Evolutionary conservation across 2,113 vertebrate genomes (phyloP), one percentile per base, ranked within the genome.

Genomic region (Notarius quadriscutis): DNA sequence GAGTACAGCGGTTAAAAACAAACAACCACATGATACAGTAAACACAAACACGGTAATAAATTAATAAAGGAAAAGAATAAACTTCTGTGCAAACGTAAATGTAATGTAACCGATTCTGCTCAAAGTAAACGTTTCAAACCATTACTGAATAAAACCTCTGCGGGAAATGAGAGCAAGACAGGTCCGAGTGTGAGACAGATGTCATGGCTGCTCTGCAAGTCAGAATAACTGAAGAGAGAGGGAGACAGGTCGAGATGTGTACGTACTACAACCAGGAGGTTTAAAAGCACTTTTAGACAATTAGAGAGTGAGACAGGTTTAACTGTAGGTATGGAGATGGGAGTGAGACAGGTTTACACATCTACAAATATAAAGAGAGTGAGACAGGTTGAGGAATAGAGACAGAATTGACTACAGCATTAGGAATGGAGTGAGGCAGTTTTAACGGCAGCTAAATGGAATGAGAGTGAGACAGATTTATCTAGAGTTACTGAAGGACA

Each of bases 71-170:
- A 87, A 78, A 53, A 94, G 91, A 88, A 94, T 91, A 89, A 67
- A 4, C 25, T 87, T 86, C 90, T 97, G 95, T 96, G 96, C 95
- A 96, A 96, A 95, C 95, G 91, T 90, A 89, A 94, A 41, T 41
- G 41, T 41, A 93, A 94, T 88, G 90, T 89, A 93, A 93, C 94
- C 86, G 92, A 94, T 93, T 94, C 94, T 92, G 91, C 91, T 93
- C 83, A 89, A 92, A 91, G 90, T 80, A 86, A 87, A 84, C 27
- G 50, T 81, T 90, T 88, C 83, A 62, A 82, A 27, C 53, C 50
- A 53, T 10, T 6, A 7, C 41, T 50, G 60, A 22, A 22, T 22
- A 25, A 50, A 25, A 48, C 20, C 72, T 5, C 41, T 11, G 25
- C 2, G 25, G 10, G 74, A 2, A 15, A 12, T 2, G 25, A 1